Evolutionary conservation across 2,888 invertebrate species (phyloP), one percentile per base, ranked within the genome.

Genomic region (Papilio demoleus): DNA sequence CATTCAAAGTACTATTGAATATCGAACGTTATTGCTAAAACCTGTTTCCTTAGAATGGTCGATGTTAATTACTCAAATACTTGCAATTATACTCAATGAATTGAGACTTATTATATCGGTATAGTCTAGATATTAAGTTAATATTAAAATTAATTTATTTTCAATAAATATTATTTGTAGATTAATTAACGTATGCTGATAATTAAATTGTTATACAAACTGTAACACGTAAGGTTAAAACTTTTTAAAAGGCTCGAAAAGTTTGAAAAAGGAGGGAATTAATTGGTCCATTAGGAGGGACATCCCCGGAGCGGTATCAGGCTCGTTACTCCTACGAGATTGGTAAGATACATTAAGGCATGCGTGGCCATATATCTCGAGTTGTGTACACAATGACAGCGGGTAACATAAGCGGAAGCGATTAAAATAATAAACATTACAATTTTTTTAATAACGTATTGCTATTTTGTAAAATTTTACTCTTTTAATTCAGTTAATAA

Each of bases 241-340:
- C 74, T 9, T 24, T 53, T 64, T 53, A 11, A 31, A 22, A 80
- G 81, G 78, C 75, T 75, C 71, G 70, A 73, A 81, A 78, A 76
- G 77, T 74, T 77, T 77, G 75, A 77, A 76, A 74, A 76, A 75
- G 79, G 80, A 80, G 79, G 71, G 78, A 74, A 75, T 75, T 81
- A 74, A 86, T 87, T 87, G 85, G 85, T 87, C 81, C 83, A 85
- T 86, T 86, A 86, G 82, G 79, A 74, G 83, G 77, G 79, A 79
- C 79, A 77, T 74, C 76, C 71, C 73, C 70, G 67, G 67, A 69
- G 75, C 76, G 72, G 72, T 75, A 77, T 76, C 74, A 73, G 38
- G 75, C 72, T 74, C 78, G 77, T 80, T 80, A 79, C 76, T 77
- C 75, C 75, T 75, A 79, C 77, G 73, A 81, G 77, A 77, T 79